These are phyloP conservation scores for Prinia subflava DNA, from an alignment of 2,113 vertebrate genomes.

Conservation along the genomic window DNA sequence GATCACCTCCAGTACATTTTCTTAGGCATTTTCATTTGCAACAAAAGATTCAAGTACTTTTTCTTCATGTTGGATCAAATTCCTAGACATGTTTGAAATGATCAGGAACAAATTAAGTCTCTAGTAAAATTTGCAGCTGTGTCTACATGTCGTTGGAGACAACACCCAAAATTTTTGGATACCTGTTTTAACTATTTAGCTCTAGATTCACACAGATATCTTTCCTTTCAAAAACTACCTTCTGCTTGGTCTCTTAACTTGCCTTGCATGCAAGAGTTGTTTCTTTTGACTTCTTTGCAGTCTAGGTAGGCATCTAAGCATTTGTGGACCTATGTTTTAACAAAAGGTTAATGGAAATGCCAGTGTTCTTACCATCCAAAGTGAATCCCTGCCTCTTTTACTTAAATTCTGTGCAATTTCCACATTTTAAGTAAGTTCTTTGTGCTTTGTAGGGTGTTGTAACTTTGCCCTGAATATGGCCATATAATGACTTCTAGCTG, in stretches of 20 bases:
- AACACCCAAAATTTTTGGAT: neutral
- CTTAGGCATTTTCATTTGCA: neutral
- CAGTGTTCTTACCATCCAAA: neutral
- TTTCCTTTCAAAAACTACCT: neutral
- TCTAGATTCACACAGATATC: neutral
- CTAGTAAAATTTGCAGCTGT: neutral
- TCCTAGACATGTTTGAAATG: neutral
- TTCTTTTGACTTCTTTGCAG: neutral
- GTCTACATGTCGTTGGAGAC: neutral
- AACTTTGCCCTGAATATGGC: neutral
- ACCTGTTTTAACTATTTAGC: neutral
- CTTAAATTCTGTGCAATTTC: neutral
- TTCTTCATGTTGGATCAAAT: neutral
- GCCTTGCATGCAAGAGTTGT: neutral
- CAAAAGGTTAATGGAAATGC: neutral
- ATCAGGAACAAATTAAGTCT: neutral
- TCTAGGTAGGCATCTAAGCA: neutral
- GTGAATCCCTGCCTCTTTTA: neutral
- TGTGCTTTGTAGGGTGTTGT: neutral
- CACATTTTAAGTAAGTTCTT: neutral
- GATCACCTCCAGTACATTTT: neutral
- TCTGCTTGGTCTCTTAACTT: neutral
- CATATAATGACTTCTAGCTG: neutral
- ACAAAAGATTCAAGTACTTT: neutral
- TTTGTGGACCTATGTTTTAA: neutral